Evolutionary conservation across 2,113 vertebrate genomes (phyloP).

Genomic region (Setophaga coronata): DNA sequence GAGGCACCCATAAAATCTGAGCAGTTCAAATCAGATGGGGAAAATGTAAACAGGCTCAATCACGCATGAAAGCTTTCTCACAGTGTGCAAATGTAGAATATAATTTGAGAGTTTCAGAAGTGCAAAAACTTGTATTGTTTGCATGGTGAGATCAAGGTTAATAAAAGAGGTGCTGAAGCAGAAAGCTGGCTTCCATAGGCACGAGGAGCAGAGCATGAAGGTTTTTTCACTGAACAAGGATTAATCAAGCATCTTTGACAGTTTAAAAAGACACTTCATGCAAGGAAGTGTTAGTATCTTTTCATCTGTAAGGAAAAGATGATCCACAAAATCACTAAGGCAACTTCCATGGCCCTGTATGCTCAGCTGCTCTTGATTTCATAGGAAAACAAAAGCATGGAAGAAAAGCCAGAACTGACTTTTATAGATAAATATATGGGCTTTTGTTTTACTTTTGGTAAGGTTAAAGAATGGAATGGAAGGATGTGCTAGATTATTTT

Average conservation of each 20-base stretch:
- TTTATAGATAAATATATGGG: not conserved
- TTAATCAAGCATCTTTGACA: slow-evolving; percentile 64
- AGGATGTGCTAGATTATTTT: not conserved
- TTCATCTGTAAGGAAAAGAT: slow-evolving; percentile 56
- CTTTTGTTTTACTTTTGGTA: not conserved
- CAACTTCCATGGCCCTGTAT: not conserved
- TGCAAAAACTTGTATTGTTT: slow-evolving; percentile 55
- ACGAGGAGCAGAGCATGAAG: not conserved
- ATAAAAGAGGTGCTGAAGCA: slow-evolving; percentile 43
- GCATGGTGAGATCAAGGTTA: slow-evolving; percentile 65
- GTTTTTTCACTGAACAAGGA: slow-evolving; percentile 21
- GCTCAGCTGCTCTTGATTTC: not conserved
- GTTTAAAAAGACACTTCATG: slow-evolving; percentile 60
- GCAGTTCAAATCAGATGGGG: slow-evolving; percentile 10
- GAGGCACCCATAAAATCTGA: slow-evolving; percentile 24
- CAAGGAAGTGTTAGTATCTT: slow-evolving; percentile 33
- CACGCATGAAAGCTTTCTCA: slow-evolving; percentile 44
- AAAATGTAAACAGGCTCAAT: slow-evolving; percentile 50
- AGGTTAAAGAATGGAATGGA: not conserved
- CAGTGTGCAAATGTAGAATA: slow-evolving; percentile 49
- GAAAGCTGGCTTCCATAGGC: slow-evolving; percentile 13
- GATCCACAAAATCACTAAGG: slow-evolving; percentile 44
- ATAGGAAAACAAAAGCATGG: not conserved
- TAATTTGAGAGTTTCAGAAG: slow-evolving; percentile 54
- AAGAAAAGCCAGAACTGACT: not conserved